Conservation (phyloP, 35 echinoderm and acorn worm genomes). For the Heliocidaris erythrogramma region DNA sequence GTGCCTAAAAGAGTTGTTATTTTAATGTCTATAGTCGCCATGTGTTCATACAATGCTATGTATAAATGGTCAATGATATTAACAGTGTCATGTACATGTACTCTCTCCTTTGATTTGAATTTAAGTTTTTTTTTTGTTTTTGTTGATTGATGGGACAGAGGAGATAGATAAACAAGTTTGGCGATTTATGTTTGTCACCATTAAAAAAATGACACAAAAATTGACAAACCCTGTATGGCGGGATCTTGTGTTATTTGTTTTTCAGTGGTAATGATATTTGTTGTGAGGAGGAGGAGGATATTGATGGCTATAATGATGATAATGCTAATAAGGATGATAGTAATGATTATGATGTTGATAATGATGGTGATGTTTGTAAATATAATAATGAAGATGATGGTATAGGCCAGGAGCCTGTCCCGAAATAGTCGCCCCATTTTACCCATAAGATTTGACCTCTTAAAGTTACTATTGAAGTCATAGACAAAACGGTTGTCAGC, state of each 20-base stretch:
- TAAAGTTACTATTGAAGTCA: too few relatives aligned
- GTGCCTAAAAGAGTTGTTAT: not conserved
- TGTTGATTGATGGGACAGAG: not conserved
- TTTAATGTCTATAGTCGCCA: not conserved
- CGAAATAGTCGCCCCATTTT: too few relatives aligned
- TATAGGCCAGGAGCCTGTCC: too few relatives aligned
- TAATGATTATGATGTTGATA: not conserved
- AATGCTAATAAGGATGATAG: not conserved
- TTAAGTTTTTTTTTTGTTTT: not conserved
- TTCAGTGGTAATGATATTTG: not conserved
- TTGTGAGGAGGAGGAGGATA: not conserved
- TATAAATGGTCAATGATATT: not conserved
- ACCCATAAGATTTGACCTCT: too few relatives aligned
- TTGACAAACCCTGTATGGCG: not conserved
- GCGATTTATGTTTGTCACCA: slow-evolving; percentile 10
- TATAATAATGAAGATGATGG: too few relatives aligned
- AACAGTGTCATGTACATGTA: not conserved
- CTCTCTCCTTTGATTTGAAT: not conserved
- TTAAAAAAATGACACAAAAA: slow-evolving; percentile 10
- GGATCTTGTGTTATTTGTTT: not conserved
- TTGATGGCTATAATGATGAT: not conserved
- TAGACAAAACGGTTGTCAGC: too few relatives aligned
- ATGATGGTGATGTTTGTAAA: not conserved
- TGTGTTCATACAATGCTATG: slow-evolving; percentile 10
- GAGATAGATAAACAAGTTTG: not conserved